Evolutionary conservation across 2,888 invertebrate genomes (phyloP), one percentile per base, ranked within the genome.

Genomic region (Euspilapteryx auroguttella): DNA sequence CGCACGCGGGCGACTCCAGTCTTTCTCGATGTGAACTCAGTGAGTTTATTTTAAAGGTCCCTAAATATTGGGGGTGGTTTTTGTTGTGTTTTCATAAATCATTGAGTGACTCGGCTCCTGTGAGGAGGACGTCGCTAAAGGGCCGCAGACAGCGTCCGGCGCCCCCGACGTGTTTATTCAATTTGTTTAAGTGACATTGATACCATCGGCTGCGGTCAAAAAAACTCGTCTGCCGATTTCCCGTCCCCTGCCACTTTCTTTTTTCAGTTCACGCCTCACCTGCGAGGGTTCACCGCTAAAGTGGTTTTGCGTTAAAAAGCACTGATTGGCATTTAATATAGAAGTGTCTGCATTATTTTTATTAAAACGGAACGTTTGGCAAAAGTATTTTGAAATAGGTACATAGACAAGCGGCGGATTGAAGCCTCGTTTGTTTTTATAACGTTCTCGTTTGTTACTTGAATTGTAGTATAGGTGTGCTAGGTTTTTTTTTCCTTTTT

Each of bases 131-230:
- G 21, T 12, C 11, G 14, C 13, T 6, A n/a, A 15, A 17, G 28
- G 28, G 24, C 25, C 40, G 27, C 48, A 50, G 48, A 47, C 44
- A 35, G 39, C 41, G 33, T 41, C 46, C 37, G 38, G 43, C 56
- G 49, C 63, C 64, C 59, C 57, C 48, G 49, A 62, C 57, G 56
- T 54, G 55, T 55, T 62, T 62, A 63, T 66, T 75, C 75, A 76
- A 73, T 76, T 68, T 71, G 51, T 61, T 64, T 71, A 75, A 75
- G 73, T 75, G 76, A 73, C 68, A 69, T 66, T 65, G 73, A 75
- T 69, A 68, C 54, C 63, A 56, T 55, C 51, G 49, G 47, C 49
- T 62, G 63, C 50, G 64, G 64, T 62, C 51, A 48, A 66, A 73
- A 64, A 73, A 66, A 61, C 53, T 56, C 64, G 59, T 64, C 61